Evolutionary conservation across 2,113 vertebrate species (phyloP).

Genomic region (Tragelaphus scriptus): DNA sequence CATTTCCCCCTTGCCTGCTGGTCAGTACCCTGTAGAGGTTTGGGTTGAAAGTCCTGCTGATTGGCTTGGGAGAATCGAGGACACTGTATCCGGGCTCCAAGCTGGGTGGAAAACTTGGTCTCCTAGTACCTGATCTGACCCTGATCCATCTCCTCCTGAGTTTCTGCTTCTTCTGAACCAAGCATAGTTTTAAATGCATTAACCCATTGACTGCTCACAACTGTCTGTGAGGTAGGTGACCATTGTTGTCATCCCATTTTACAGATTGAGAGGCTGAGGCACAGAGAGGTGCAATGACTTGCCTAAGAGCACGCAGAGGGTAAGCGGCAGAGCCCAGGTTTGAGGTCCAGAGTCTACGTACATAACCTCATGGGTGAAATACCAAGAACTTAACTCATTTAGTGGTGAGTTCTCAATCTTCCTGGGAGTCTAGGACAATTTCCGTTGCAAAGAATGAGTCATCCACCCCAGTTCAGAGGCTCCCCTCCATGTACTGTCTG

Average conservation of each 20-base stretch:
- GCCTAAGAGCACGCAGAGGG: background rate
- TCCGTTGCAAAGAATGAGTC: background rate
- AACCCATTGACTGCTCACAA: background rate
- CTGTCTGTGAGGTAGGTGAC: fast-evolving
- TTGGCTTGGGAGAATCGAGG: background rate
- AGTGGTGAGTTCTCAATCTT: background rate
- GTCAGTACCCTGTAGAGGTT: background rate
- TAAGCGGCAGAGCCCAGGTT: background rate
- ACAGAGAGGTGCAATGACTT: background rate
- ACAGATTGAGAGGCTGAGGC: background rate
- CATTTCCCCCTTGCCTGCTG: slow-evolving; percentile 35
- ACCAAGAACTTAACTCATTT: background rate
- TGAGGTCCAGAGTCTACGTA: fast-evolving
- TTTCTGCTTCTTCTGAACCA: fast-evolving
- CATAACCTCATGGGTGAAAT: fast-evolving
- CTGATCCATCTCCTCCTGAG: background rate
- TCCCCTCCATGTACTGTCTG: background rate
- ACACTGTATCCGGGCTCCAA: background rate
- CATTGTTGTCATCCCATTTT: fast-evolving
- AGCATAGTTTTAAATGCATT: background rate
- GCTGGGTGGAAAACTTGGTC: background rate
- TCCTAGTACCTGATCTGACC: background rate
- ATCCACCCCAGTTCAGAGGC: fast-evolving
- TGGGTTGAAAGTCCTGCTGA: slow-evolving; percentile 34
- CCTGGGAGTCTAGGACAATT: fast-evolving